Evolutionary conservation across 1,140 invertebrate species (phyloP), one percentile per base, ranked within the genome.

Genomic region (Macrobrachium nipponense): DNA sequence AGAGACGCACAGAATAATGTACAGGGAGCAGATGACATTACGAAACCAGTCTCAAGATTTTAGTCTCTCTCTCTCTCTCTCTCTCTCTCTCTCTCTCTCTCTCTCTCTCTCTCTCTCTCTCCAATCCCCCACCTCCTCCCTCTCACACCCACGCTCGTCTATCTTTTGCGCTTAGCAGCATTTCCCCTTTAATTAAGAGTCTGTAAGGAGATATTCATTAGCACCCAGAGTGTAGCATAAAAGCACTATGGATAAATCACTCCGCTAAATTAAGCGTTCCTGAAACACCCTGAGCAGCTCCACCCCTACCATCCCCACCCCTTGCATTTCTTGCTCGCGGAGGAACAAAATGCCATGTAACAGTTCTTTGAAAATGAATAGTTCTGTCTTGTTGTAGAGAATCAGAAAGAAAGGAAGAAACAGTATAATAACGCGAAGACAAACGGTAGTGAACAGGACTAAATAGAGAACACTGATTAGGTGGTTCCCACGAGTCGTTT

Each of bases 151-250:
- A 23, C 68, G 23, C 14, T 72, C 68, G 43, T 23, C 68, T 14
- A 43, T 14, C 68, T 23, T 23, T 14, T 43, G 27, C 68, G 43
- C 68, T 72, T 36, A 72, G 68, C 68, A 72, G 68, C 27, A 72
- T 43, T 72, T 23, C 68, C 68, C 20, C 43, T 23, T 72, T 72
- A 72, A 72, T 72, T 72, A 72, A 43, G 27, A 14, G 23, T 72
- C 68, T 72, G 43, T 72, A 20, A 72, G 43, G 68, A 72, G 68
- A 72, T 23, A 72, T 43, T 72, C 68, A 72, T 72, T 72, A 72
- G 68, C 27, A 43, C 68, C 27, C 27, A 72, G 68, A 72, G 68
- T 72, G 15, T 17, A 23, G 17, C 23, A 72, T 43, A 72, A 72
- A 72, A 72, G 68, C 68, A 7, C 68, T 23, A 72, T 23, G 68